Percentiles rank a stretch among this genome's conserved stretches.
phyloP scores from a whole-genome alignment of 1,140 invertebrate genomes.

The Lycorma delicatula region DNA sequence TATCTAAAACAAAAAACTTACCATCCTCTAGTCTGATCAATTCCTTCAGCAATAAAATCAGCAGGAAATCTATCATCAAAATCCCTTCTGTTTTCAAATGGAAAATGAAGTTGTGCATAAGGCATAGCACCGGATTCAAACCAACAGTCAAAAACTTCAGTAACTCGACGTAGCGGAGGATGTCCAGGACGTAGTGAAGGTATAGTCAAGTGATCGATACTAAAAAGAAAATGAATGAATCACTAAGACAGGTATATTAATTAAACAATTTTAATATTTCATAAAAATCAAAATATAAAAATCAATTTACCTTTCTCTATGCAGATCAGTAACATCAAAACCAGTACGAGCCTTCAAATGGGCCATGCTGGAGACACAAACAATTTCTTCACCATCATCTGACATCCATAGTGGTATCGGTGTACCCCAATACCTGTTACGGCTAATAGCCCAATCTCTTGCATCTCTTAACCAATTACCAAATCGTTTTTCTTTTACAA shows the following conservation, averaged over 20 bases:
- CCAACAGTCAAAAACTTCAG: conserved; percentile 99
- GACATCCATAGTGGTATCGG: conserved; percentile 98
- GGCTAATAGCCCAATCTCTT: conserved; percentile 94
- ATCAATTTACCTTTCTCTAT: conserved; percentile 67
- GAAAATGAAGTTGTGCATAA: conserved; percentile 95
- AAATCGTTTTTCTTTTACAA: conserved; percentile 97
- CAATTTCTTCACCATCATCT: conserved; percentile 84
- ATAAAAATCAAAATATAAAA: conserved; percentile 5
- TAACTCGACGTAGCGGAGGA: conserved; percentile 71
- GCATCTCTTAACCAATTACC: conserved; percentile 97
- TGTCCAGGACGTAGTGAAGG: conserved; percentile 77
- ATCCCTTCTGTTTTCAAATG: conserved; percentile 83
- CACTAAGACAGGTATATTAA: background rate
- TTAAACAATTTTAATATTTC: background rate
- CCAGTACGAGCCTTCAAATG: conserved; percentile 82
- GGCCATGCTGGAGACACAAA: conserved; percentile 90
- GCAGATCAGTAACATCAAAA: conserved; percentile 76
- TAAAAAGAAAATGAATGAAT: conserved; percentile 29
- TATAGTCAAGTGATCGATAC: conserved; percentile 88
- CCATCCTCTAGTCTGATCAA: conserved; percentile 95
- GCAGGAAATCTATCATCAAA: conserved; percentile 97
- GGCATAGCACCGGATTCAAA: conserved; percentile 99
- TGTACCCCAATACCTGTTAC: conserved; percentile 99
- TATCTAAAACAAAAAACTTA: background rate
- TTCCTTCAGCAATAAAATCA: conserved; percentile 98